A percentile compares a stretch with the other conserved stretches of the same genome.
phyloP scores from a whole-genome alignment of 2,888 invertebrate genomes.

The Strigamia crassipes region DNA sequence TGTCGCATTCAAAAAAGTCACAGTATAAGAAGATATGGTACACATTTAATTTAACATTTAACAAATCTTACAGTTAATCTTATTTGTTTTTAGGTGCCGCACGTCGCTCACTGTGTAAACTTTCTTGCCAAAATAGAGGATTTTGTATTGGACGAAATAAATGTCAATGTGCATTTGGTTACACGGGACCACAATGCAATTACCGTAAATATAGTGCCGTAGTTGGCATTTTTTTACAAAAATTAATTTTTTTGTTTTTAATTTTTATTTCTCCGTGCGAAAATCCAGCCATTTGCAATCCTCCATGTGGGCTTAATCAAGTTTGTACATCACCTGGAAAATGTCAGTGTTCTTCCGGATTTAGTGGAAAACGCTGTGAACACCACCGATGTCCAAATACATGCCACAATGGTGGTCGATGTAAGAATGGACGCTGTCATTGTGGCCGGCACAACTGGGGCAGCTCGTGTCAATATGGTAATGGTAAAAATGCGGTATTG shows the following conservation, averaged over 20 bases:
- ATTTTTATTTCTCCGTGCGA: background rate
- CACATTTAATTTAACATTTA: background rate
- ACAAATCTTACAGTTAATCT: background rate
- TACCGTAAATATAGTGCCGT: background rate
- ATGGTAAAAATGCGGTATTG: background rate
- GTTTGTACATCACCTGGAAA: background rate
- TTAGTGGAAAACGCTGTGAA: background rate
- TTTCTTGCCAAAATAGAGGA: background rate
- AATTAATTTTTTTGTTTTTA: background rate
- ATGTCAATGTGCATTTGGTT: background rate
- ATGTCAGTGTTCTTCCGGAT: conserved; percentile 1
- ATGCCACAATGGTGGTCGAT: background rate
- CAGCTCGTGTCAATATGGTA: conserved; percentile 12
- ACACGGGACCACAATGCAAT: background rate
- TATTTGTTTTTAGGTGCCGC: background rate
- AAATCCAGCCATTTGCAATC: background rate
- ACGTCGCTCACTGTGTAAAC: background rate
- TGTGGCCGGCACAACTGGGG: background rate
- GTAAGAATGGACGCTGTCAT: conserved; percentile 11
- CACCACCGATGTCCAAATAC: background rate
- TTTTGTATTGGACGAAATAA: background rate
- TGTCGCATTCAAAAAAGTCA: background rate
- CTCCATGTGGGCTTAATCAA: background rate
- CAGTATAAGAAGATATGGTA: background rate
- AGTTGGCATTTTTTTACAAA: background rate